Base-by-base conservation (phyloP, 64 coral and sea anemone genomes). In the Pocillopora verrucosa region DNA sequence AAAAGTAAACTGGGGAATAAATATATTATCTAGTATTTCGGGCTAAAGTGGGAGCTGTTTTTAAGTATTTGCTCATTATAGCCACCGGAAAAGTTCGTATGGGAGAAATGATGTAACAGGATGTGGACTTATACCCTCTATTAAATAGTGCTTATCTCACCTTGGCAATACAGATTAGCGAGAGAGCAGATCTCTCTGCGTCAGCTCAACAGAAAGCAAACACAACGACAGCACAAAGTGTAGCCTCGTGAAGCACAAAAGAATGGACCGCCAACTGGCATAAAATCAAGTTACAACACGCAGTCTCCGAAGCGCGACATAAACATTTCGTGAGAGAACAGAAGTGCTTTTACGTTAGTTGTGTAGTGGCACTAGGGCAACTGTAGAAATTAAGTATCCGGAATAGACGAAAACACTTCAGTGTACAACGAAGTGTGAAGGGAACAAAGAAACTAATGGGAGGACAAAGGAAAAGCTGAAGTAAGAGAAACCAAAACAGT, bases 351-450 rank as follows among this genome's bases (percentile, higher is more conserved):
- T 70, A 65, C 82, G 65, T 85, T 67, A 72, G 82, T 72, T 68
- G 35, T 22, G 82, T 68, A 22, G 15, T 41, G 41, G 37, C 38
- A 24, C 64, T 72, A 85, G 15, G 82, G 64, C 16, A 85, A 85
- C 64, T 37, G 82, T 15, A 24, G 65, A 10, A 72, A 85, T 2
- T 13, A 36, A 85, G 65, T 65, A 85, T 85, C 82, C 82, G 82
- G 82, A 37, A 16, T 38, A 85, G 82, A 85, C 82, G 82, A 85
- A 85, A 85, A 85, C 82, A 85, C 82, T 85, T 85, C 65, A 70
- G 13, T 38, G 12, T 10, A 85, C 38, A 68, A 37, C 72, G 82
- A 85, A 67, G 37, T 85, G 61, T 85, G 82, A 30, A 85, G 2
- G 13, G 37, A 72, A 85, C 62, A 72, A 65, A 85, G 41, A 63